Base-by-base conservation (phyloP, 2,113 vertebrate species). In the Castor canadensis region DNA sequence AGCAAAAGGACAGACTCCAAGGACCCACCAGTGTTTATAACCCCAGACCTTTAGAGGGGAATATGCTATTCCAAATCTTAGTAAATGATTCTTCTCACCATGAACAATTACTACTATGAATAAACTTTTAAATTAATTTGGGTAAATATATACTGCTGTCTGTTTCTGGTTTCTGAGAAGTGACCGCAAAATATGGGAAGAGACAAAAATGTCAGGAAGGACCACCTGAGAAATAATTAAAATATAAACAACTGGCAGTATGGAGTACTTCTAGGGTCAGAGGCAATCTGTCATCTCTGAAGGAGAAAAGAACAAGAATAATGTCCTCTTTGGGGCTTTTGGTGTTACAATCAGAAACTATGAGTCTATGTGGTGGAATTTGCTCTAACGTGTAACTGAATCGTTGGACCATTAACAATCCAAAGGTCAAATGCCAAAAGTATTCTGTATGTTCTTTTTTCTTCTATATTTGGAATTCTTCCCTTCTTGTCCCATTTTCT, bases 381-480 rank as follows among this genome's bases (percentile, higher is more conserved):
- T 87, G 60, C 87, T 88, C 54, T 56, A 58, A 84, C 58, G 62
- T 72, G 4, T 76, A 91, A 87, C 71, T 60, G 66, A 87, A 58
- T 94, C 87, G 85, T 66, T 72, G 90, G 71, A 91, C 32, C 89
- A 47, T 82, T 93, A 94, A 80, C 52, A 75, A 88, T 95, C 80
- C 91, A 85, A 94, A 97, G 87, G 82, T 79, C 93, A 95, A 82
- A 88, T 77, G 88, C 88, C 35, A 47, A 79, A 93, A 94, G 72
- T 43, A 72, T 66, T 76, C 30, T 85, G 43, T 72, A 67, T 82
- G 72, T 69, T 93, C 28, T 60, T 81, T 87, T 86, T 81, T 93
- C 87, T 95, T 76, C 97, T 67, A 60, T 79, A 87, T 95, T 95
- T 93, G 79, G 83, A 93, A 94, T 95, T 93, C 89, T 91, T 71